phyloP scores from a whole-genome alignment of 1,140 invertebrate genomes.

The Brachionus rotundiformis region DNA sequence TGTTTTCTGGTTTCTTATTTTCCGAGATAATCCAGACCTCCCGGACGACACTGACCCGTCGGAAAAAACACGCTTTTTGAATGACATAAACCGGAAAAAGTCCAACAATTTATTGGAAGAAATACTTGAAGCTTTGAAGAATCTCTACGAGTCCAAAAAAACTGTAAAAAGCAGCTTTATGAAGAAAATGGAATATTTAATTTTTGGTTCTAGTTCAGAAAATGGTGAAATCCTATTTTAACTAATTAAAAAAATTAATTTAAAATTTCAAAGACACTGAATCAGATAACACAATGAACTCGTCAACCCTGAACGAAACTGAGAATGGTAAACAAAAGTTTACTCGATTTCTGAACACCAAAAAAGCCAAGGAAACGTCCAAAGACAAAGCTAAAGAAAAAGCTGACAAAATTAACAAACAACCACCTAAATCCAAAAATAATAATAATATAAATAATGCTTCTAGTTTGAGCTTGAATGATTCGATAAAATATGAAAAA shows the following conservation, averaged over 20 bases:
- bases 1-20: slow-evolving; percentile 26
- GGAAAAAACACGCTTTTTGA: slow-evolving; percentile 24
- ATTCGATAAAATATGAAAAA: neutral
- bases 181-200: slow-evolving; percentile 36
- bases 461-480: neutral
- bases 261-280: neutral
- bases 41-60: slow-evolving; percentile 12
- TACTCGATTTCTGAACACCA: slow-evolving; percentile 20
- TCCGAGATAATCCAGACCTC: neutral
- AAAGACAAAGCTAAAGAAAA: neutral
- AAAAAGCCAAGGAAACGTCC: neutral
- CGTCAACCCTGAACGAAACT: neutral
- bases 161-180: neutral
- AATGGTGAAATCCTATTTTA: neutral
- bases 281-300: neutral
- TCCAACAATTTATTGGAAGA: slow-evolving; percentile 7
- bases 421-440: neutral
- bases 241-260: neutral
- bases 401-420: neutral
- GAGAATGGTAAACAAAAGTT: neutral
- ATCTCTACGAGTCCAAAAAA: neutral
- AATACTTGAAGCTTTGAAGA: slow-evolving; percentile 11
- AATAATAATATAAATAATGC: neutral
- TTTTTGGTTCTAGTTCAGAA: slow-evolving; percentile 22
- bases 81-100: neutral